phyloP scores from a whole-genome alignment of 2,113 vertebrate genomes.

The Siniperca knerii region DNA sequence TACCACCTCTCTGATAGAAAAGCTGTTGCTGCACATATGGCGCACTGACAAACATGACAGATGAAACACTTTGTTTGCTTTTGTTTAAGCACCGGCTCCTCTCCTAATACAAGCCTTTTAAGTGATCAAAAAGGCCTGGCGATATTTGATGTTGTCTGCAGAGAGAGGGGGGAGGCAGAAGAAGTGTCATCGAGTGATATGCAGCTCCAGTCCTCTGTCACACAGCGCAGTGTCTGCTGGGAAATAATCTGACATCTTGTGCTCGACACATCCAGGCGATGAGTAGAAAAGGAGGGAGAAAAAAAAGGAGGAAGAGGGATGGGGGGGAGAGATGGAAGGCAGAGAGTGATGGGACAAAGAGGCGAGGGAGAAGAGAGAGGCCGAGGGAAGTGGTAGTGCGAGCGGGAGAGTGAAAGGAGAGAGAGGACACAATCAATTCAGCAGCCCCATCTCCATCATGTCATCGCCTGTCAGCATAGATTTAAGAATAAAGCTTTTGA shows the following conservation, averaged over 20 bases:
- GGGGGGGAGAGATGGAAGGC: slow-evolving; percentile 36
- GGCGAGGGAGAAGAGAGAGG: slow-evolving; percentile 38
- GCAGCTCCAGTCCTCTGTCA: slow-evolving; percentile 78
- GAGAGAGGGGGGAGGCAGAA: slow-evolving; percentile 48
- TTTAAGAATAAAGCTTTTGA: slow-evolving; percentile 79
- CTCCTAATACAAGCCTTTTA: slow-evolving; percentile 79
- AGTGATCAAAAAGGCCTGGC: slow-evolving; percentile 80
- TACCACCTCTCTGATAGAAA: slow-evolving; percentile 63
- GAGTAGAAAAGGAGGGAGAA: slow-evolving; percentile 47
- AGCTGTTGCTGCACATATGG: slow-evolving; percentile 74
- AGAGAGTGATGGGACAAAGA: slow-evolving; percentile 68
- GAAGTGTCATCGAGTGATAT: slow-evolving; percentile 78
- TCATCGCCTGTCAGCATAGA: slow-evolving; percentile 81
- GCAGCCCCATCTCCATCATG: slow-evolving; percentile 75
- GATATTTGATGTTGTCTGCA: slow-evolving; percentile 81
- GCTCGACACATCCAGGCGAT: slow-evolving; percentile 71
- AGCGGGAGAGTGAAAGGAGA: slow-evolving; percentile 61
- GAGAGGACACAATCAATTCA: slow-evolving; percentile 77
- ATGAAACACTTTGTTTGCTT: slow-evolving; percentile 81
- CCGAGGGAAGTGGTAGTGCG: slow-evolving; percentile 35
- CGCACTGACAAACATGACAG: slow-evolving; percentile 75
- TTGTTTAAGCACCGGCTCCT: slow-evolving; percentile 73
- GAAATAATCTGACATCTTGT: slow-evolving; percentile 84
- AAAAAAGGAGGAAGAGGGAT: not conserved
- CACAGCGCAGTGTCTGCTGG: slow-evolving; percentile 76